Percentiles rank a stretch among this genome's conserved stretches.
Evolutionary conservation across 53 echinoderm and acorn worm species (phyloP).

Genomic region (Glandiceps talaboti): DNA sequence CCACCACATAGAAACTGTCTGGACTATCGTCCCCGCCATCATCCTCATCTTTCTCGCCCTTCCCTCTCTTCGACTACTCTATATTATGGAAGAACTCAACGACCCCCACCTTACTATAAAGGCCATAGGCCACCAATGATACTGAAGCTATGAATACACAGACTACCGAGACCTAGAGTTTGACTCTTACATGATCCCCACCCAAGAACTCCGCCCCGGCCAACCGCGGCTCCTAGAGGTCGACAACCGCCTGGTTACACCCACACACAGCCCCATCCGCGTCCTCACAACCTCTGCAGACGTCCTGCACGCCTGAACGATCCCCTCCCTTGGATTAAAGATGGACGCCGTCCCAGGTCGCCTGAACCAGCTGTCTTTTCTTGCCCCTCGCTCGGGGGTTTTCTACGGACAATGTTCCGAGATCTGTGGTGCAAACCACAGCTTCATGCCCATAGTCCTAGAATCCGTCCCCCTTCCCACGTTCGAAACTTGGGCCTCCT

Average conservation of each 20-base stretch:
- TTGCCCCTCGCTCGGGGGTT: no score
- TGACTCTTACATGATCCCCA: constrained; percentile 57
- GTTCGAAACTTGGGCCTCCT: no score
- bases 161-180: constrained; percentile 43
- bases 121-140: constrained; percentile 68
- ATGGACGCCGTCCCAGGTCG: no score
- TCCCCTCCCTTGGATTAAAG: constrained; percentile 54
- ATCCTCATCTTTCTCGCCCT: no score
- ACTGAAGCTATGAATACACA: constrained; percentile 58
- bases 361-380: no score
- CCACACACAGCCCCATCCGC: constrained; percentile 36
- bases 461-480: no score
- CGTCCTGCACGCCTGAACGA: constrained; percentile 47
- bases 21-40: no score
- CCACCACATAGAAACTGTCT: no score
- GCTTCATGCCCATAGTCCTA: no score
- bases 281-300: constrained; percentile 37
- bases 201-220: constrained; percentile 17
- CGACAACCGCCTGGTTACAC: constrained; percentile 38
- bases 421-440: no score
- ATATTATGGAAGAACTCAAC: constrained; percentile 52
- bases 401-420: no score
- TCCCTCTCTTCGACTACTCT: constrained; percentile 46
- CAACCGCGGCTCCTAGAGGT: constrained; percentile 45
- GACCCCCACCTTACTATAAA: constrained; percentile 41